These are phyloP conservation scores for Gambusia yucatana DNA, from an alignment of 2,797 vertebrate species.

Conservation along the genomic window DNA sequence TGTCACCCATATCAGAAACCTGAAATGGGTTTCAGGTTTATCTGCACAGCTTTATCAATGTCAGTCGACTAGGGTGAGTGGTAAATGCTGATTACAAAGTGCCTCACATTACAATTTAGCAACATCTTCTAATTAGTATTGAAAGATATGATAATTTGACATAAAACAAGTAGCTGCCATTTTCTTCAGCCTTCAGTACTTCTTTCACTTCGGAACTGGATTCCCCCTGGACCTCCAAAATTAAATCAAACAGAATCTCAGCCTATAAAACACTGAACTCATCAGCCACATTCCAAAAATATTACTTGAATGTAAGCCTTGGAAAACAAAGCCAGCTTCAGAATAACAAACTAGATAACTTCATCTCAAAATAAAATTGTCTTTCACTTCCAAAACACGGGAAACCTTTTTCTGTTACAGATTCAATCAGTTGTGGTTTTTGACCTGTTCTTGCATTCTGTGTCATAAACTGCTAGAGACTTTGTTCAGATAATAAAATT, in stretches of 20 bases:
- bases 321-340: not conserved
- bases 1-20: no score
- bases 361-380: not conserved
- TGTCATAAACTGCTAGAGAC: conserved; percentile 59
- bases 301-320: not conserved
- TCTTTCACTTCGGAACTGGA: not conserved
- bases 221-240: not conserved
- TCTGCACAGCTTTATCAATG: conserved; percentile 18
- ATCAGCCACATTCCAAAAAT: not conserved
- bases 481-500: conserved; percentile 62
- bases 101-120: not conserved
- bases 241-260: not conserved
- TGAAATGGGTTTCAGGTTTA: no score
- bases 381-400: conserved; percentile 16
- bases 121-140: not conserved
- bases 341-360: not conserved
- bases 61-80: not conserved
- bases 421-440: conserved; percentile 57
- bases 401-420: conserved; percentile 54
- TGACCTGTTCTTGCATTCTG: conserved; percentile 58
- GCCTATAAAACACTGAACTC: not conserved
- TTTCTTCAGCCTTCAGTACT: not conserved
- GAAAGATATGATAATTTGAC: not conserved
- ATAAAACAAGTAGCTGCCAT: not conserved
- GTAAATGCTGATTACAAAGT: not conserved